Evolutionary conservation across 2,113 vertebrate species (phyloP), one percentile per base, ranked within the genome.

Genomic region (Toxotes chatareus): DNA sequence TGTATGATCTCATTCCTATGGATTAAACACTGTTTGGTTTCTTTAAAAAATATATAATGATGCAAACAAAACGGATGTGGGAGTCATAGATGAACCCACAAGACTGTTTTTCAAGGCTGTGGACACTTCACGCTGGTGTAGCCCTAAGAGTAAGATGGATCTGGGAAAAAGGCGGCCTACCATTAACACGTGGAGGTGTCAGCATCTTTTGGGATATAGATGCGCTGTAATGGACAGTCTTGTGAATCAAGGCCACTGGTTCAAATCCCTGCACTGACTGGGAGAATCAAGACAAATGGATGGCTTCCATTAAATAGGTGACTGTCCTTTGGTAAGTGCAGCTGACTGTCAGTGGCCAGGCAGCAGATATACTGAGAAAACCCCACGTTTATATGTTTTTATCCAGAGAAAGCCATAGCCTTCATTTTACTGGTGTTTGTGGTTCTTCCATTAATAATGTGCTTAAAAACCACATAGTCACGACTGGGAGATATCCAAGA

Each of bases 281-380:
- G n/a, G 17, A 66, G 42, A 55, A n/a, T 66, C 17, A 71, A 55
- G 51, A 76, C 16, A 65, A 70, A 65, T 59, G 49, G 19, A 49
- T 17, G 14, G 31, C 8, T 12, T 3, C 49, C 16, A 23, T 16
- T n/a, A 71, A 44, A 44, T 44, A 44, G 1, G 42, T 44, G 42
- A 16, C 47, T 7, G 17, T 17, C 47, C 16, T 49, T 16, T 49
- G 16, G 19, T 49, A 19, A 17, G 5, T 7, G 5, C 47, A 49
- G 17, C 21, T 49, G 47, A 49, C 6, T 7, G 2, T 19, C 17
- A 49, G 16, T 49, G 5, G 47, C 47, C 17, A 19, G 47, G 19
- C 47, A 49, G 47, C 17, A 64, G 13, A 69, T 16, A 62, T 7
- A 68, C n/a, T 0, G 21, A 44, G 0, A 61, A 68, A 34, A 23